Evolutionary conservation across 2,113 vertebrate species (phyloP).

Genomic region (Talpa occidentalis): DNA sequence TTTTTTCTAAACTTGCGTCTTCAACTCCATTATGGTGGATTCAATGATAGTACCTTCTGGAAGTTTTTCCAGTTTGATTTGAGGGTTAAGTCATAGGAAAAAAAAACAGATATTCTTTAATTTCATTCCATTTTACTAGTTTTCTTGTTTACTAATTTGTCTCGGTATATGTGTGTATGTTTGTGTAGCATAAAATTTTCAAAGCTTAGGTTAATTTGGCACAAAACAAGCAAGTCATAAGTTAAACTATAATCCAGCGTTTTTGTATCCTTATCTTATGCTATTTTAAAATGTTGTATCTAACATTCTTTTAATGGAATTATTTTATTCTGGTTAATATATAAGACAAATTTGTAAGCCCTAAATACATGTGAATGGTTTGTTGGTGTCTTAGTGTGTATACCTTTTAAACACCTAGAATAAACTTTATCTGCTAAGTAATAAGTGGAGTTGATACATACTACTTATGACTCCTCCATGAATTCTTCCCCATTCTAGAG

Average conservation of each 20-base stretch:
- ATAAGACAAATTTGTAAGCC: not conserved
- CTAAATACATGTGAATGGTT: not conserved
- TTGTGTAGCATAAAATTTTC: not conserved
- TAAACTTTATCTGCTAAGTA: not conserved
- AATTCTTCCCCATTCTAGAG: not conserved
- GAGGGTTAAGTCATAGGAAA: not conserved
- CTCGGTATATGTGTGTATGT: not conserved
- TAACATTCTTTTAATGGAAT: not conserved
- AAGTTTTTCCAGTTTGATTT: conserved; percentile 34
- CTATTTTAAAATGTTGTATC: conserved; percentile 4
- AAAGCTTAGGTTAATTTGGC: not conserved
- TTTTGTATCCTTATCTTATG: not conserved
- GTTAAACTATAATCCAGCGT: not conserved
- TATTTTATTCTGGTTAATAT: not conserved
- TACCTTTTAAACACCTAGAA: not conserved
- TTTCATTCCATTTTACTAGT: not conserved
- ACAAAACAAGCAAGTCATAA: not conserved
- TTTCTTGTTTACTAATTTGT: conserved; percentile 24
- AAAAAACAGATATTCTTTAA: not conserved
- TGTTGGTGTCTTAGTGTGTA: not conserved
- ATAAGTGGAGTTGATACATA: not conserved
- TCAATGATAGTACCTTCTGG: not conserved
- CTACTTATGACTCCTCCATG: not conserved
- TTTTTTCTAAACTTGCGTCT: not conserved
- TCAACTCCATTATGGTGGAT: not conserved